A percentile compares a stretch with the other conserved stretches of the same genome.
These are phyloP conservation scores for Drosophila percnosoma DNA, from an alignment of 2,888 invertebrate genomes.

Conservation along the genomic window DNA sequence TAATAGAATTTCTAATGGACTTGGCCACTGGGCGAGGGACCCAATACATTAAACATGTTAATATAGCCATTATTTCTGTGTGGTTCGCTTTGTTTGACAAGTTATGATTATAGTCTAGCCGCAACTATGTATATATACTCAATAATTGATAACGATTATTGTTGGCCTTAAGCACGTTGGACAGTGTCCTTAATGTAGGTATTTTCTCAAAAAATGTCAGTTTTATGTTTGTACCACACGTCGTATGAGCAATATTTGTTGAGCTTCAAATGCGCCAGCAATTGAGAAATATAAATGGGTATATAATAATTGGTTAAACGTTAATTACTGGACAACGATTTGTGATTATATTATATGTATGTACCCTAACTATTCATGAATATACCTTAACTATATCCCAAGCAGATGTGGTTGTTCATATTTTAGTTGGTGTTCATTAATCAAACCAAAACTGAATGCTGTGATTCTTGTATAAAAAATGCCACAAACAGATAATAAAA, in stretches of 20 bases:
- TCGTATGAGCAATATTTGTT: slow-evolving; percentile 3
- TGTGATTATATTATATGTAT: neutral
- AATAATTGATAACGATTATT: neutral
- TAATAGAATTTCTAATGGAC: slow-evolving; percentile 79
- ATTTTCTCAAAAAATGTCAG: neutral
- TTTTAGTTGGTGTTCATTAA: neutral
- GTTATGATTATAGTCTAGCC: slow-evolving; percentile 1
- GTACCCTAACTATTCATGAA: no score
- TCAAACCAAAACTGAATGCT: neutral
- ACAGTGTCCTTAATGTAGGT: neutral
- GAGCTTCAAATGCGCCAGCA: neutral
- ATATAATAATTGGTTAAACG: neutral
- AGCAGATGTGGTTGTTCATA: neutral
- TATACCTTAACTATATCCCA: neutral
- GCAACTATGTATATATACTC: neutral
- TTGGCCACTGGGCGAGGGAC: slow-evolving; percentile 13
- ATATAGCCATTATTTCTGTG: neutral
- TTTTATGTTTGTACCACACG: neutral
- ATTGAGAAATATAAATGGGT: neutral
- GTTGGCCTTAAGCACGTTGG: neutral
- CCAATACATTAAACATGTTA: slow-evolving; percentile 20
- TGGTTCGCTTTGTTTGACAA: slow-evolving; percentile 4
- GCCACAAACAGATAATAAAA: neutral
- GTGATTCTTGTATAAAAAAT: neutral
- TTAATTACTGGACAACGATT: neutral